Percentiles rank a stretch among this genome's conserved stretches.
These are phyloP conservation scores for Pterocles burchelli DNA, from an alignment of 2,113 vertebrate species.

Conservation along the genomic window DNA sequence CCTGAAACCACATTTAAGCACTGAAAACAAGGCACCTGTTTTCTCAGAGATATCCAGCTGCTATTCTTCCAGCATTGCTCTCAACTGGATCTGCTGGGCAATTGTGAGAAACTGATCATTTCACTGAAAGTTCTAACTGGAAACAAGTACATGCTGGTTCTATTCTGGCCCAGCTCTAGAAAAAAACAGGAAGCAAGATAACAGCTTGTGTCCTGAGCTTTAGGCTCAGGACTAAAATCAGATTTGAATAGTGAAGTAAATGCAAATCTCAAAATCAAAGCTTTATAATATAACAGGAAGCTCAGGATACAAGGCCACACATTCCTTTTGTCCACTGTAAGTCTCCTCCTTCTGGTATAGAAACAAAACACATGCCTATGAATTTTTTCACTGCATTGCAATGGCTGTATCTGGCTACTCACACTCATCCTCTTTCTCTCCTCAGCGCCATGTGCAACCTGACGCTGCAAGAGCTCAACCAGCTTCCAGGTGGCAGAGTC, in stretches of 20 bases:
- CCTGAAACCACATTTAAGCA: not conserved
- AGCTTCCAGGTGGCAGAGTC: not conserved
- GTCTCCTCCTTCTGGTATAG: not conserved
- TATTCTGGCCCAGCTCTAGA: not conserved
- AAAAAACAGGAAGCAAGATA: not conserved
- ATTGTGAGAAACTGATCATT: not conserved
- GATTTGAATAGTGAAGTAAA: constrained; percentile 19
- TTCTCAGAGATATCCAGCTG: not conserved
- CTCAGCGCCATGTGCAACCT: not conserved
- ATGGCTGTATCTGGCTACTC: not conserved
- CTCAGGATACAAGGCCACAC: not conserved
- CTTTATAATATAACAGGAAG: not conserved
- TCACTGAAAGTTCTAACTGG: not conserved
- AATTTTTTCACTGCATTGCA: not conserved
- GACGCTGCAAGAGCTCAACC: not conserved
- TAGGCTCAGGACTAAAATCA: not conserved
- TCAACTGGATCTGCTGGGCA: not conserved
- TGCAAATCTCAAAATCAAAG: not conserved
- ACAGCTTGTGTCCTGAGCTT: not conserved
- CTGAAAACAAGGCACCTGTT: not conserved
- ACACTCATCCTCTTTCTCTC: not conserved
- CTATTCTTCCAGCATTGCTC: not conserved
- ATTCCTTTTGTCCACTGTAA: not conserved
- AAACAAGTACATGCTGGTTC: not conserved
- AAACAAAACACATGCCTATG: not conserved